Percentiles rank a stretch among this genome's conserved stretches.
Conservation (phyloP, 2,797 vertebrate species). For the Corythornis leucogaster region DNA sequence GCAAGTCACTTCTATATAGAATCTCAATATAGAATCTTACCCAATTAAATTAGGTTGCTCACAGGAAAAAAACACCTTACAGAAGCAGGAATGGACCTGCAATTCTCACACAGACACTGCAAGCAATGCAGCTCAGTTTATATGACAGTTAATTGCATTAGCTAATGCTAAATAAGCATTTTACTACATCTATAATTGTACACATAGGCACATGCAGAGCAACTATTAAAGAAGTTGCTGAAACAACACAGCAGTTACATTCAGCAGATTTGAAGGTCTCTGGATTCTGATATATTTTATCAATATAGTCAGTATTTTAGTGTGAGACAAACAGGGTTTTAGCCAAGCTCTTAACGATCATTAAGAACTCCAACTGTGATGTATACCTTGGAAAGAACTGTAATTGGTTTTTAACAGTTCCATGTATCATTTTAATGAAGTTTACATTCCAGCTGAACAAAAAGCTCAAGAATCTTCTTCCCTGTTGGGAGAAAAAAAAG, state of each 20-base stretch:
- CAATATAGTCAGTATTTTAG: background rate
- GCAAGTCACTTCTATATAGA: background rate
- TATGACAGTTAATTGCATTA: background rate
- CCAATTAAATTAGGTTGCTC: background rate
- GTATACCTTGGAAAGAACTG: conserved; percentile 89
- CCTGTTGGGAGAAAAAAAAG: conserved; percentile 72
- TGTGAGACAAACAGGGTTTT: background rate
- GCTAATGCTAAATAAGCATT: background rate
- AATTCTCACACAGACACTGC: background rate
- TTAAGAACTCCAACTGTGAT: conserved; percentile 3
- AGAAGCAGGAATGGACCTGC: background rate
- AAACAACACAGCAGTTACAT: background rate
- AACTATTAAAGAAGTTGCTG: background rate
- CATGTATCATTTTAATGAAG: conserved; percentile 93
- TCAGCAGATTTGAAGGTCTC: background rate
- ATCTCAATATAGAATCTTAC: background rate
- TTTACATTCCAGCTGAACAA: conserved; percentile 90
- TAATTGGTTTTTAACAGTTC: conserved; percentile 94
- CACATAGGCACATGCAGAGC: background rate
- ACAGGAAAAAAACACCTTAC: background rate
- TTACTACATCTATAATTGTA: background rate
- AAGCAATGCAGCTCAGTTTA: background rate
- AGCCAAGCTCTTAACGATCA: background rate
- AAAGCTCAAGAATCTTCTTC: conserved; percentile 93
- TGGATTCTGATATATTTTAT: background rate